phyloP scores from a whole-genome alignment of 2,888 invertebrate species.

The Thera obeliscata region DNA sequence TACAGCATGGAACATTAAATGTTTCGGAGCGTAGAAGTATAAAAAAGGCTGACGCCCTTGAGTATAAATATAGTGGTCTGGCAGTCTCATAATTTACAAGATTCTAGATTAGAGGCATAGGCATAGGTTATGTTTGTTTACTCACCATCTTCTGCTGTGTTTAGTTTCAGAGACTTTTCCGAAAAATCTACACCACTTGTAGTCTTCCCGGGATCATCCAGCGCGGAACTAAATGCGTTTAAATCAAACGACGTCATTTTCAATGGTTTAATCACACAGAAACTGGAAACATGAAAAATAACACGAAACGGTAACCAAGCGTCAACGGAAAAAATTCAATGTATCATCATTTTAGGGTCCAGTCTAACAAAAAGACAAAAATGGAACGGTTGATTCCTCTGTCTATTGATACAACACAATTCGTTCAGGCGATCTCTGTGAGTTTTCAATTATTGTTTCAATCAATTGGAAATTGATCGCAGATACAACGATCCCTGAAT shows the following conservation, averaged over 20 bases:
- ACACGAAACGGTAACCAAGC: conserved; percentile 35
- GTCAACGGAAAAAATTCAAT: conserved; percentile 58
- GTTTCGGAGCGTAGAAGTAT: not conserved
- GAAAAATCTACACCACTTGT: conserved; percentile 91
- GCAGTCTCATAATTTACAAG: no score
- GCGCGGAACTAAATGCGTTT: conserved; percentile 79
- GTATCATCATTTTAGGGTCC: no score
- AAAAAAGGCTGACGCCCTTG: no score
- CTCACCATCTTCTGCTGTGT: conserved; percentile 91
- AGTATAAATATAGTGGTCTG: no score
- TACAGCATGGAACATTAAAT: not conserved
- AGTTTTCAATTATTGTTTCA: no score
- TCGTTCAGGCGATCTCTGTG: no score
- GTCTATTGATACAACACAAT: no score
- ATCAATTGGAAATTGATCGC: no score
- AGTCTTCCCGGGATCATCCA: conserved; percentile 72
- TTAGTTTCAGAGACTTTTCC: conserved; percentile 90
- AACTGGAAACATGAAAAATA: conserved; percentile 49
- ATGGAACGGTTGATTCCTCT: no score
- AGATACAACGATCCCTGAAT: no score
- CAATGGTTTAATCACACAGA: conserved; percentile 35
- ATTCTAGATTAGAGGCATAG: no score
- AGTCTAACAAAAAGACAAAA: no score
- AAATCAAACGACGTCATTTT: conserved; percentile 83
- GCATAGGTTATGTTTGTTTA: conserved; percentile 25